Conservation (phyloP, 2,888 invertebrate genomes). For the Drosophila mulleri region DNA sequence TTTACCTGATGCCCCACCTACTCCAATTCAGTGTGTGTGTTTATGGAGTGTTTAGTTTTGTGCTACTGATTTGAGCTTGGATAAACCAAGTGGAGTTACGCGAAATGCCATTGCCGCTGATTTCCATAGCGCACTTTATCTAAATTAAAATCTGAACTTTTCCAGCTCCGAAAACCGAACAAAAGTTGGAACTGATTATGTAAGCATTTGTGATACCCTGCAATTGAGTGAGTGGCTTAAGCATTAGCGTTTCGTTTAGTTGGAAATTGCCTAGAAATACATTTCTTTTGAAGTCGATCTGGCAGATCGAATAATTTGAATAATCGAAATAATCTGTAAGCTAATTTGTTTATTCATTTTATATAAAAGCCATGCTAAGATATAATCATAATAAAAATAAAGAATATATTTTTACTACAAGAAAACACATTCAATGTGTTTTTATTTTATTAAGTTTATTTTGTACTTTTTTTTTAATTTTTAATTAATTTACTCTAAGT, state of each 20-base stretch:
- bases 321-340: too few relatives aligned
- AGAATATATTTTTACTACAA: too few relatives aligned
- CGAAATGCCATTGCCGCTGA: constrained; percentile 65
- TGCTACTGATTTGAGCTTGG: constrained; percentile 64
- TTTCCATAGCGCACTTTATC: constrained; percentile 76
- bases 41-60: constrained; percentile 78
- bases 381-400: too few relatives aligned
- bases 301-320: too few relatives aligned
- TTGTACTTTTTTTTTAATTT: too few relatives aligned
- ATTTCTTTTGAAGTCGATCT: too few relatives aligned
- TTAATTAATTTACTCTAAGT: too few relatives aligned
- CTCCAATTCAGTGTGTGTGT: constrained; percentile 43
- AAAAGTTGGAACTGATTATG: constrained; percentile 2
- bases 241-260: background rate
- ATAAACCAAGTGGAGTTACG: constrained; percentile 67
- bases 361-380: too few relatives aligned
- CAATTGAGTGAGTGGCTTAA: background rate
- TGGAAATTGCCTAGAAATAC: too few relatives aligned
- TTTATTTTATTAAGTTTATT: too few relatives aligned
- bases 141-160: constrained; percentile 77
- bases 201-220: constrained; percentile 24
- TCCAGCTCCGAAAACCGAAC: constrained; percentile 24
- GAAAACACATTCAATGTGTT: too few relatives aligned
- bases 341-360: too few relatives aligned
- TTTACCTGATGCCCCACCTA: constrained; percentile 49